Percentiles rank a stretch among this genome's conserved stretches.
phyloP scores from a whole-genome alignment of 2,113 vertebrate species.

The Zosterops japonicus region DNA sequence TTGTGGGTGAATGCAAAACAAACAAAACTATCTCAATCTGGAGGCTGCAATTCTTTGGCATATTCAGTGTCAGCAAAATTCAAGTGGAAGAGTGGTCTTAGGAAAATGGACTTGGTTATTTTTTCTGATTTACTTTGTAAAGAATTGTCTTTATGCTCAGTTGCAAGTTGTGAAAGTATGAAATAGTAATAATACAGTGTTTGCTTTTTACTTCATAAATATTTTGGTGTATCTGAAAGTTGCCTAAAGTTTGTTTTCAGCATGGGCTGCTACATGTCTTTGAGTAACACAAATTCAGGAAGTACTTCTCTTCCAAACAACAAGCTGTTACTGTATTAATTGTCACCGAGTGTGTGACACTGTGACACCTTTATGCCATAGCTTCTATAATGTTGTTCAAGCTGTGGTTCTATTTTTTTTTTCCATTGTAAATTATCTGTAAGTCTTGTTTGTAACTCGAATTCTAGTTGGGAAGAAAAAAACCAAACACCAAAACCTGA shows the following conservation, averaged over 20 bases:
- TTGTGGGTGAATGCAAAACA: conserved; percentile 12
- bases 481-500: fast-evolving
- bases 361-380: neutral
- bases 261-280: neutral
- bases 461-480: neutral
- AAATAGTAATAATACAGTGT: neutral
- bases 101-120: neutral
- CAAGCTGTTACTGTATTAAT: neutral
- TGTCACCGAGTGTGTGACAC: neutral
- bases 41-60: neutral
- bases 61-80: conserved; percentile 16
- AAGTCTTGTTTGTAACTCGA: fast-evolving
- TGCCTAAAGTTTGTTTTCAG: neutral
- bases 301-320: neutral
- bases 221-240: neutral
- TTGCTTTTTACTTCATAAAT: neutral
- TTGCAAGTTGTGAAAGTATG: neutral
- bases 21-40: neutral
- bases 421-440: neutral
- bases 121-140: neutral
- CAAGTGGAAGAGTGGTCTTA: neutral
- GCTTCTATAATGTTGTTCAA: neutral
- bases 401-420: neutral
- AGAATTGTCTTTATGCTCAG: neutral
- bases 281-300: neutral